Evolutionary conservation across 2,888 invertebrate genomes (phyloP).

Genomic region (Ornithoptera alexandrae): DNA sequence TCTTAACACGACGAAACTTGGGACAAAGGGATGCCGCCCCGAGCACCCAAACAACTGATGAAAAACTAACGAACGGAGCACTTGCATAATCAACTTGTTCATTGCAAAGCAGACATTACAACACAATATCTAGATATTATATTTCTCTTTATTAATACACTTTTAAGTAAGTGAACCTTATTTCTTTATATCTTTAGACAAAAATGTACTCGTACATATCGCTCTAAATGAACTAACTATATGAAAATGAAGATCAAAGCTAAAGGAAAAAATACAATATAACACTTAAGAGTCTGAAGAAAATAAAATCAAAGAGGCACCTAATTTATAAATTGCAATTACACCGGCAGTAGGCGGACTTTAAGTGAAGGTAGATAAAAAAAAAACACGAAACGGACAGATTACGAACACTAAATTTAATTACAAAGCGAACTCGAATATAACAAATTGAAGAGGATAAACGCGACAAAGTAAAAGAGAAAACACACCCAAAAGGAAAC

Average conservation of each 20-base stretch:
- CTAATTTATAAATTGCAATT: constrained; percentile 78
- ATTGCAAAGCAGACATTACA: constrained; percentile 37
- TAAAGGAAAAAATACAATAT: constrained; percentile 15
- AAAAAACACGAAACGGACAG: constrained; percentile 63
- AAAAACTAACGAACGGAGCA: constrained; percentile 49
- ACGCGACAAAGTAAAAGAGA: constrained; percentile 80
- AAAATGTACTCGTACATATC: too few species aligned
- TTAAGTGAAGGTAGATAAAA: constrained; percentile 50
- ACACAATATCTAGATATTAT: not conserved
- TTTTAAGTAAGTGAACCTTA: not conserved
- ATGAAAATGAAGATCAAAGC: constrained; percentile 17
- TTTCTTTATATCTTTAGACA: too few species aligned
- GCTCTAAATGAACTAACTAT: constrained; percentile 8
- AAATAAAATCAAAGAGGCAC: constrained; percentile 33
- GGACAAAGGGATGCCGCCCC: constrained; percentile 47
- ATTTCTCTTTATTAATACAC: constrained; percentile 14
- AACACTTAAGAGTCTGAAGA: constrained; percentile 10
- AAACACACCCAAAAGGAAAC: constrained; percentile 78
- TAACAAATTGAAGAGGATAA: constrained; percentile 79
- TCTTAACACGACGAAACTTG: constrained; percentile 48
- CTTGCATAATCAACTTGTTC: constrained; percentile 40
- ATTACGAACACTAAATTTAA: constrained; percentile 79
- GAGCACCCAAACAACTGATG: constrained; percentile 42
- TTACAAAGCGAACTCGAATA: constrained; percentile 77
- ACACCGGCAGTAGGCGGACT: constrained; percentile 57